phyloP scores from a whole-genome alignment of 2,888 invertebrate genomes.

The Drosophila ochracea region DNA sequence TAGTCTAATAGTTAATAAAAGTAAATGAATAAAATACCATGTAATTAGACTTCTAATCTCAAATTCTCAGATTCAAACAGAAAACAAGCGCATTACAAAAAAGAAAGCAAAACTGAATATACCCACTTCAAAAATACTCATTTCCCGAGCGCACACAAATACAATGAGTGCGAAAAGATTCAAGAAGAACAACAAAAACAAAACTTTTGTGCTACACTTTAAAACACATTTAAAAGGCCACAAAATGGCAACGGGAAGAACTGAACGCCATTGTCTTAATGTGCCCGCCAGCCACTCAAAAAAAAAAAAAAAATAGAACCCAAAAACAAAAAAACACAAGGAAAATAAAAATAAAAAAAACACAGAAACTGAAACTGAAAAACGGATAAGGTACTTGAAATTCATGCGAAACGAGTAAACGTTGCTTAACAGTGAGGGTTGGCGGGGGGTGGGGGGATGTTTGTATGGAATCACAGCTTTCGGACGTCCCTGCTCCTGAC shows the following conservation, averaged over 20 bases:
- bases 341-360: conserved; percentile 1
- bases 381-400: conserved; percentile 56
- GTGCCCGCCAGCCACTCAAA: conserved; percentile 46
- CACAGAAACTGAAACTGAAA: conserved; percentile 19
- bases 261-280: conserved; percentile 56
- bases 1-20: neutral
- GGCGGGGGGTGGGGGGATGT: neutral
- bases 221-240: conserved; percentile 62
- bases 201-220: conserved; percentile 56
- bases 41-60: neutral
- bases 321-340: conserved; percentile 1
- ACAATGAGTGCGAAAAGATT: conserved; percentile 47
- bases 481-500: conserved; percentile 27
- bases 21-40: neutral
- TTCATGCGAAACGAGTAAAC: conserved; percentile 61
- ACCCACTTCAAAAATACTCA: conserved; percentile 12
- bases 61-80: neutral
- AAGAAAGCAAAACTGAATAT: neutral
- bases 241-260: conserved; percentile 54
- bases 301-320: neutral
- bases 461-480: conserved; percentile 41
- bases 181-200: conserved; percentile 7
- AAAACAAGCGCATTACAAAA: neutral
- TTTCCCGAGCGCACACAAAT: conserved; percentile 19
- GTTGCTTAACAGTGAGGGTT: conserved; percentile 30